Evolutionary conservation across 2,797 vertebrate species (phyloP).

Genomic region (Lepilemur septentrionalis): DNA sequence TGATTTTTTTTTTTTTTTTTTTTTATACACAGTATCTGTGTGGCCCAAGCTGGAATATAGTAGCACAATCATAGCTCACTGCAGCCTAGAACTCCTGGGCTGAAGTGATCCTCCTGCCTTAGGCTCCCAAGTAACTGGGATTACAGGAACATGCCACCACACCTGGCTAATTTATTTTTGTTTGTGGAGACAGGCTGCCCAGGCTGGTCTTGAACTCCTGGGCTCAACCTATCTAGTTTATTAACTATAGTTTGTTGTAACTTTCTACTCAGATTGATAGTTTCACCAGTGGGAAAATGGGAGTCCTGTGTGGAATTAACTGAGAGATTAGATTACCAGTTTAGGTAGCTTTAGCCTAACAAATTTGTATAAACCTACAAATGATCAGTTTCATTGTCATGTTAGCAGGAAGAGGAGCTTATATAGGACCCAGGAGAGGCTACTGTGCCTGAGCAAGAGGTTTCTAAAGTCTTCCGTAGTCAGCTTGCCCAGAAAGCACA

Average conservation of each 20-base stretch:
- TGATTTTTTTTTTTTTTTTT: too few species aligned
- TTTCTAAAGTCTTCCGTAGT: constrained; percentile 42
- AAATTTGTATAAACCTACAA: neutral
- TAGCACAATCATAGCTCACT: too few species aligned
- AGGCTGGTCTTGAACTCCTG: too few species aligned
- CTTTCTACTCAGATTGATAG: neutral
- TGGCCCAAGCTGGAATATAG: too few species aligned
- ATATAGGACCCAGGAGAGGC: neutral
- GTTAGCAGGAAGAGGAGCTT: neutral
- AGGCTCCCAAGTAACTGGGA: too few species aligned
- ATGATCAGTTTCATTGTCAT: neutral
- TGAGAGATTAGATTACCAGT: neutral
- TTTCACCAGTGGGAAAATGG: neutral
- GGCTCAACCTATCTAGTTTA: neutral
- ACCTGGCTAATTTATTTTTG: too few species aligned
- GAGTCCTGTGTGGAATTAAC: neutral
- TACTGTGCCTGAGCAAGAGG: neutral
- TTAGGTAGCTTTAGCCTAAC: constrained; percentile 31
- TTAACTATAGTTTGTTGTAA: neutral
- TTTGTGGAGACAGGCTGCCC: too few species aligned
- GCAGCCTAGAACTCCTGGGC: too few species aligned
- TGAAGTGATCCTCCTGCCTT: too few species aligned
- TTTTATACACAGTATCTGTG: too few species aligned
- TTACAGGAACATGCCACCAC: too few species aligned
- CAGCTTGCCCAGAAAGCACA: constrained; percentile 13